Base-by-base conservation (phyloP, 2,888 invertebrate genomes). In the Rhamnusium bicolor region DNA sequence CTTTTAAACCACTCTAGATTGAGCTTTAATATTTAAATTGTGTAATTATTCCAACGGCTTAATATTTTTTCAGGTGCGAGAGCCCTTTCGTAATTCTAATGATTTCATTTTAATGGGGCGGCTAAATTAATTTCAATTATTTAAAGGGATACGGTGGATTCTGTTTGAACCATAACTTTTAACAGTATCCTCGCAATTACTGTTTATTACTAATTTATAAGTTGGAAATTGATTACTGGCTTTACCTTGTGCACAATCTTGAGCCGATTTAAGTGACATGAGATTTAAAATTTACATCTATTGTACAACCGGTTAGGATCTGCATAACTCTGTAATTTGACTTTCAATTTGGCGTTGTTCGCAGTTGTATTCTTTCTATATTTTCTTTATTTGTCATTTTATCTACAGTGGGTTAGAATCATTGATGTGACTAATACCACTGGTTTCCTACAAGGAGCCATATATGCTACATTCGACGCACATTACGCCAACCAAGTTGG, bases 91-190 rank as follows among this genome's bases (percentile, higher is more conserved):
- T 51, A 65, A 53, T 56, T 56, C 32, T 54, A 67, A 63, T 40
- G 54, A 65, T 72, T 53, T 65, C 58, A 58, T 72, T 72, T 72
- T 72, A 72, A 72, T 72, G 65, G 72, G 51, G 27, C 27, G 69
- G 10, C 69, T 51, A 69, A 72, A 72, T 72, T 72, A 72, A 72
- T 72, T 72, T 72, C 69, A 72, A 72, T 72, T 72, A 72, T 72
- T 72, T 49, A 72, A 51, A 51, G 62, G 61, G 47, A 56, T 14
- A 32, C 24, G 18, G 53, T 19, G 67, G 61, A 67, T 71, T 46
- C 21, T 49, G 61, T 24, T 62, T 54, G 46, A 63, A 47, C 53
- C 54, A 49, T 24, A 47, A 69, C 40, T 69, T 72, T 69, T 72
- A 53, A 56, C 47, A 18, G 58, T 61, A 61, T 46, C 61, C 47